phyloP scores from a whole-genome alignment of 2,888 invertebrate genomes.

The Cacoxenus indagator region DNA sequence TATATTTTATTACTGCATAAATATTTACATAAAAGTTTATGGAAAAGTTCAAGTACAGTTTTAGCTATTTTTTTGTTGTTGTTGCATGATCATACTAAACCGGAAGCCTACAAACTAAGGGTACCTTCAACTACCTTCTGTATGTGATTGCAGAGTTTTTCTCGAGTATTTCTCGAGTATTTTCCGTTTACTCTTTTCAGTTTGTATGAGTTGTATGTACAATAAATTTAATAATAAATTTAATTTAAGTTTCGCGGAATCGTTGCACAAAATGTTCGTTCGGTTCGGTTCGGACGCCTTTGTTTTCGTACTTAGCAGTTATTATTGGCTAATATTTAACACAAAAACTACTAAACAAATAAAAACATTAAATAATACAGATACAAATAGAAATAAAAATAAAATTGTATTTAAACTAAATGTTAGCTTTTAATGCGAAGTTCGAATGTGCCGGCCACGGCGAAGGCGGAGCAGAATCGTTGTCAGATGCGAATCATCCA shows the following conservation, averaged over 20 bases:
- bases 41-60: conserved; percentile 9
- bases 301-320: conserved; percentile 24
- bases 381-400: conserved; percentile 23
- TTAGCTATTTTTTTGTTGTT: background rate
- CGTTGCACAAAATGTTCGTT: background rate
- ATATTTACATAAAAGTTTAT: conserved; percentile 60
- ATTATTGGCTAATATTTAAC: conserved; percentile 51
- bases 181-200: background rate
- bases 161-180: conserved; percentile 42
- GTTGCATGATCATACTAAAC: no score
- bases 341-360: conserved; percentile 21
- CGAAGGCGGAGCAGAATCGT: no score
- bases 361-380: conserved; percentile 27
- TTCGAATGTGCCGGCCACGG: conserved; percentile 15
- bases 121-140: conserved; percentile 1
- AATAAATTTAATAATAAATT: background rate
- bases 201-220: background rate
- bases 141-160: conserved; percentile 25
- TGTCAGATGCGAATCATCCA: conserved; percentile 21
- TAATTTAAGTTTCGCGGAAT: background rate
- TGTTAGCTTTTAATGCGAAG: conserved; percentile 27
- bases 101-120: conserved; percentile 4
- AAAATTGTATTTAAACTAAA: conserved; percentile 22
- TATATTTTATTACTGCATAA: conserved; percentile 62
- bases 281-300: background rate